Base-by-base conservation (phyloP, 2,797 vertebrate species). In the Coranthus polyacanthus region DNA sequence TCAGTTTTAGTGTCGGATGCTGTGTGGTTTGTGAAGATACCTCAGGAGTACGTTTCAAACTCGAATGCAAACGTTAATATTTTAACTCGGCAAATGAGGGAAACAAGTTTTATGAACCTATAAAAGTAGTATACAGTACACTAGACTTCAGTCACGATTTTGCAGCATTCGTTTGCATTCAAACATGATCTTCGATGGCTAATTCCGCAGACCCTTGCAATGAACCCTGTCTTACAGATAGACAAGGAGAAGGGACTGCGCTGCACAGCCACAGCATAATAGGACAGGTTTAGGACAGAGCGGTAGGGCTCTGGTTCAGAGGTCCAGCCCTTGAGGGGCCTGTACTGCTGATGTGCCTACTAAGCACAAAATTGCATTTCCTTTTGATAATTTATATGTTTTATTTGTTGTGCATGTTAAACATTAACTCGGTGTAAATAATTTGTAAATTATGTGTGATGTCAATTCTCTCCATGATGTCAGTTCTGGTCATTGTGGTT, bases 401-500 rank as follows among this genome's bases (percentile, higher is more conserved):
- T 75, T n/a, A 74, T 41, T 20, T 63, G 26, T 39, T 53, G 18
- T 74, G 0, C 15, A 21, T 68, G 52, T 70, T 60, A 20, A 53
- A 63, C 39, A 65, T 50, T 41, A 68, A 50, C 34, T 58, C 15
- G 2, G 13, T 85, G 81, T 89, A 86, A 86, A 80, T 82, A 85
- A 5, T 29, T 18, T 87, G 73, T 87, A 83, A 38, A 77, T 62
- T 26, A 41, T 73, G 32, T 72, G 49, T 74, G 42, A 47, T 53
- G 13, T 66, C 22, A 29, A 37, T 53, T 61, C 3, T 47, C 4
- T 16, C 51, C 3, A 7, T 50, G 38, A 77, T 52, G 11, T 56
- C 1, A 11, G 12, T 46, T 55, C 21, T 66, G 38, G 26, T 68
- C 51, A 20, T 12, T 60, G 42, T 63, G 46, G 12, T 67, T 76